Base-by-base conservation (phyloP, 2,113 vertebrate species). In the Anthoscopus minutus region DNA sequence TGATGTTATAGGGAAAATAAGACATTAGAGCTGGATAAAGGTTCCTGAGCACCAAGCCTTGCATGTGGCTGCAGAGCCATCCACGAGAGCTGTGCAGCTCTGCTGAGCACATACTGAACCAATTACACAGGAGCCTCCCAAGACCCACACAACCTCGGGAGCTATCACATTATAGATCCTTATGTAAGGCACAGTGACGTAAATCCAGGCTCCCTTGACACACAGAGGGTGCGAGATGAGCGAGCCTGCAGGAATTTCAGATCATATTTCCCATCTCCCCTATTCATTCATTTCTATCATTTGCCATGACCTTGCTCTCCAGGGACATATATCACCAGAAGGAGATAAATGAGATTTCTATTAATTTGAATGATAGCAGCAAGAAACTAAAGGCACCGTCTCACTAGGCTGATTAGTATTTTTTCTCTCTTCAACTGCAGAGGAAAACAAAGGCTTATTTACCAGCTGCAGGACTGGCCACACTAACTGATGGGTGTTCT, bases 231-330 rank as follows among this genome's bases (percentile, higher is more conserved):
- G 67, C 21, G 35, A 70, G 80, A 90, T 58, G 72, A 97, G 91
- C n/a, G 57, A 96, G 92, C 74, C 93, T 77, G 87, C 64, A 94
- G 93, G 86, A 95, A 88, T 70, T 79, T 50, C 83, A 77, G 83
- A 91, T 79, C 88, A 20, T 60, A 71, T 92, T 96, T 96, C 96
- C 67, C 23, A 81, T 64, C 88, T 89, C 89, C 65, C 64, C 73
- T 66, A 61, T 62, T 92, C 95, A 79, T 87, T 92, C 81, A 74
- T n/a, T 65, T 57, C 33, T 61, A 58, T 42, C 91, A 15, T 42
- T 70, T 58, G 77, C 23, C 84, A 62, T 90, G 94, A 94, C 88
- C 88, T 95, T 96, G 72, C 83, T 96, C 95, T 95, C 89, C 86
- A 50, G 92, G 93, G 90, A 91, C 90, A 40, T 23, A 16, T 14